Conservation (phyloP, 1,140 invertebrate species). For the Cydia fagiglandana region DNA sequence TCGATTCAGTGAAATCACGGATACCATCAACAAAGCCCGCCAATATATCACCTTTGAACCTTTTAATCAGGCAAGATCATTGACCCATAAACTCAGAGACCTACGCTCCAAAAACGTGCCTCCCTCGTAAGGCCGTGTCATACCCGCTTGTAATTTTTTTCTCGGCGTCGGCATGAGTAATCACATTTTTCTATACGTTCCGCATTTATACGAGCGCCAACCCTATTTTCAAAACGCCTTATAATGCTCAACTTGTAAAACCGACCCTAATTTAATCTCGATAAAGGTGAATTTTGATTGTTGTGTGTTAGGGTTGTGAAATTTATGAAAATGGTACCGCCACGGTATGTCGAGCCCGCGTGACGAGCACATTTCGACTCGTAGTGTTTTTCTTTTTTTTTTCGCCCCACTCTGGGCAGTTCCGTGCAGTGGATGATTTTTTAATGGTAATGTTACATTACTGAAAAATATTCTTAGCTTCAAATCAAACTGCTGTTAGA, state of each 20-base stretch:
- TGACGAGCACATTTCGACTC: slow-evolving; percentile 72
- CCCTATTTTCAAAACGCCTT: slow-evolving; percentile 41
- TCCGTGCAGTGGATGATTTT: slow-evolving; percentile 24
- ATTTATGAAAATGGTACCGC: slow-evolving; percentile 61
- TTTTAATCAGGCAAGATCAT: slow-evolving; percentile 47
- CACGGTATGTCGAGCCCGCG: slow-evolving; percentile 50
- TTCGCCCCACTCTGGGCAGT: slow-evolving; percentile 22
- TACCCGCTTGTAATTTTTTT: slow-evolving; percentile 68
- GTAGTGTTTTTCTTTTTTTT: slow-evolving; percentile 66
- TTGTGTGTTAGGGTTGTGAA: slow-evolving; percentile 52
- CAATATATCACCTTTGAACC: slow-evolving; percentile 33
- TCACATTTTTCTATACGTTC: slow-evolving; percentile 74
- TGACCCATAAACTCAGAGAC: slow-evolving; percentile 46
- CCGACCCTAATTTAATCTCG: slow-evolving; percentile 49
- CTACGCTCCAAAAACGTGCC: slow-evolving; percentile 27
- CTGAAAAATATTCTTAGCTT: slow-evolving; percentile 8
- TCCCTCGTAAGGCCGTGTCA: slow-evolving; percentile 50
- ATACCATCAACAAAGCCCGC: slow-evolving; percentile 2
- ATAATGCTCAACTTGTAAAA: slow-evolving; percentile 44
- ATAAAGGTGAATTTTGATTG: slow-evolving; percentile 59
- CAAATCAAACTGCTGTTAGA: slow-evolving; percentile 20
- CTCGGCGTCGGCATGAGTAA: slow-evolving; percentile 72
- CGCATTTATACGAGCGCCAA: slow-evolving; percentile 60
- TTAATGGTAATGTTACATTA: slow-evolving; percentile 11
- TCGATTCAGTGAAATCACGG: background rate